Base-by-base conservation (phyloP, 2,797 vertebrate genomes). In the Amphiprion clarkii region DNA sequence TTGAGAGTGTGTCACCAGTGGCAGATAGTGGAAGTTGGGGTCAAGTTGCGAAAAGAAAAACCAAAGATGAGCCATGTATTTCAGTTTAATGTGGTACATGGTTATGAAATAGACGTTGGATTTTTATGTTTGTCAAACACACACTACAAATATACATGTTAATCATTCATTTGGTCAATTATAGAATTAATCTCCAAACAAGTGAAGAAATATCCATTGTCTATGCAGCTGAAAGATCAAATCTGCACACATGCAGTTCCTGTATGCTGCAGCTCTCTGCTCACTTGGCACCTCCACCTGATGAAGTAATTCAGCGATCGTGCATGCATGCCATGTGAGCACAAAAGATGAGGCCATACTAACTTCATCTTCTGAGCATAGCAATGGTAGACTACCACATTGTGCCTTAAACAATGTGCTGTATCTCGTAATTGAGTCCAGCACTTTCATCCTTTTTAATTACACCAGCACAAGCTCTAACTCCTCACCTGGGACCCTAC, bases 401-500 rank as follows among this genome's bases (percentile, higher is more conserved):
- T 89, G 87, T 83, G 76, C 72, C 71, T 86, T 71, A 82, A 88
- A 91, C 88, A 92, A 89, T 90, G 84, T 75, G 7, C 59, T 55
- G 69, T 75, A 84, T 85, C 82, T 86, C 74, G 68, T 86, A 88
- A 90, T 88, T 87, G 74, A 86, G 87, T 88, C 72, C 73, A 49
- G 73, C 81, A 84, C 76, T 74, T 87, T 85, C 67, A 74, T 79
- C 48, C 76, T 82, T 88, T 89, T 87, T 91, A 87, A 91, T 91
- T 90, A 91, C 75, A 74, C 71, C 53, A 63, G 63, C 78, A 87
- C 59, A 48, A 81, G 88, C 83, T 78, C 9, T 17, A 82, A 83
- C 85, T 67, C 66, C 80, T 88, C 87, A 88, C 77, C 83, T 91
- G 90, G 76, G 76, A 84, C 76, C 66, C 52, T 5, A 46, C 21